These are phyloP conservation scores for Mus spretus DNA, from an alignment of 2,797 vertebrate genomes.

Conservation along the genomic window DNA sequence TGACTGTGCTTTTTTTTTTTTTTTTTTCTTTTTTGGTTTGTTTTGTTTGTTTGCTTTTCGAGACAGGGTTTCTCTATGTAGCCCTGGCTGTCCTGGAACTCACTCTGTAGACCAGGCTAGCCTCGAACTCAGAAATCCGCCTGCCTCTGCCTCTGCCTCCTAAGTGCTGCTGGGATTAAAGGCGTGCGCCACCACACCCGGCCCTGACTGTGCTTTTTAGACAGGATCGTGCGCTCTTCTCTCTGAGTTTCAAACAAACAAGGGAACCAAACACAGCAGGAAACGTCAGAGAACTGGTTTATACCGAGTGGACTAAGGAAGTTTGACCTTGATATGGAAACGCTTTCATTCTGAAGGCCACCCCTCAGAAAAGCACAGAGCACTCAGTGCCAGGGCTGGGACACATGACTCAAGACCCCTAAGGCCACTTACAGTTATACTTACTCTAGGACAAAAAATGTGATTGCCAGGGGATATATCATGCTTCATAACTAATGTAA, in stretches of 20 bases:
- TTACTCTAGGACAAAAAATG: background rate
- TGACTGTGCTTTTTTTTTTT: background rate
- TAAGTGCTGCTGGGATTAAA: no score
- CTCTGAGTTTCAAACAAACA: conserved; percentile 30
- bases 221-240: background rate
- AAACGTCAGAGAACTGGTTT: conserved; percentile 2
- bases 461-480: background rate
- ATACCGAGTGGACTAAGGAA: background rate
- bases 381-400: background rate
- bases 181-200: no score
- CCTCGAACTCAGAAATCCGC: no score
- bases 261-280: background rate
- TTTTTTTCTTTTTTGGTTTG: no score
- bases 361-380: background rate
- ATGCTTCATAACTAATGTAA: conserved; percentile 11
- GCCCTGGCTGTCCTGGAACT: no score
- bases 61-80: no score
- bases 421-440: background rate
- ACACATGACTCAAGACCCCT: background rate
- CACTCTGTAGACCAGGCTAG: no score
- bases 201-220: background rate
- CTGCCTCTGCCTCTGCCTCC: no score
- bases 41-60: no score
- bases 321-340: background rate
- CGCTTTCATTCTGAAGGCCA: conserved; percentile 22